Percentiles rank a stretch among this genome's conserved stretches.
These are phyloP conservation scores for Actinopyga echinites DNA, from an alignment of 53 echinoderm and acorn worm species.

Conservation along the genomic window DNA sequence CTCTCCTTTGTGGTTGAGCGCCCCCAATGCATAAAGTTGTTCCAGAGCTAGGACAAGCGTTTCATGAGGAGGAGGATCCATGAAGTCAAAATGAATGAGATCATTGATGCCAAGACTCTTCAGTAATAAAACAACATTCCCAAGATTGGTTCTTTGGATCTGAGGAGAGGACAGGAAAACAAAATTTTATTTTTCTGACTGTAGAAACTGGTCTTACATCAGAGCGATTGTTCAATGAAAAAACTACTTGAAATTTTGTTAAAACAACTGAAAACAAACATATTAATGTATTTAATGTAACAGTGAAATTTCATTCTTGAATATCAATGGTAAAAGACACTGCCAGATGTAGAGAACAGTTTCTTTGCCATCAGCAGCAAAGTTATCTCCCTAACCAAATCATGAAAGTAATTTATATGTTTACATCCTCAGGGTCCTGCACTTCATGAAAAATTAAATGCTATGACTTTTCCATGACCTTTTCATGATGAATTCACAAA, in stretches of 20 bases:
- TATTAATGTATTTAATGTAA: too few relatives aligned
- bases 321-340: too few relatives aligned
- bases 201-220: background rate
- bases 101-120: slow-evolving; percentile 97
- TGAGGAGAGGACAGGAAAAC: background rate
- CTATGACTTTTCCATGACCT: too few relatives aligned
- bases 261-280: too few relatives aligned
- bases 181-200: background rate
- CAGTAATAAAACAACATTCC: slow-evolving; percentile 89
- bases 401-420: too few relatives aligned
- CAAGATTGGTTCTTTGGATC: slow-evolving; percentile 97
- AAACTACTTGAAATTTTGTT: background rate
- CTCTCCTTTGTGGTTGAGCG: slow-evolving; percentile 96
- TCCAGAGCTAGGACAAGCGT: slow-evolving; percentile 90
- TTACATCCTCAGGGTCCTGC: too few relatives aligned
- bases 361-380: too few relatives aligned
- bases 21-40: slow-evolving; percentile 95
- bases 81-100: slow-evolving; percentile 98
- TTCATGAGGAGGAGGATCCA: slow-evolving; percentile 98
- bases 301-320: too few relatives aligned
- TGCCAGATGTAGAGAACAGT: too few relatives aligned
- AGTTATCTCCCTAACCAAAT: too few relatives aligned
- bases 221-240: background rate
- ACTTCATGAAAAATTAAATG: too few relatives aligned
- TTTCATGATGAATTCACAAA: too few relatives aligned